Evolutionary conservation across 2,113 vertebrate species (phyloP).

Genomic region (Charina bottae): DNA sequence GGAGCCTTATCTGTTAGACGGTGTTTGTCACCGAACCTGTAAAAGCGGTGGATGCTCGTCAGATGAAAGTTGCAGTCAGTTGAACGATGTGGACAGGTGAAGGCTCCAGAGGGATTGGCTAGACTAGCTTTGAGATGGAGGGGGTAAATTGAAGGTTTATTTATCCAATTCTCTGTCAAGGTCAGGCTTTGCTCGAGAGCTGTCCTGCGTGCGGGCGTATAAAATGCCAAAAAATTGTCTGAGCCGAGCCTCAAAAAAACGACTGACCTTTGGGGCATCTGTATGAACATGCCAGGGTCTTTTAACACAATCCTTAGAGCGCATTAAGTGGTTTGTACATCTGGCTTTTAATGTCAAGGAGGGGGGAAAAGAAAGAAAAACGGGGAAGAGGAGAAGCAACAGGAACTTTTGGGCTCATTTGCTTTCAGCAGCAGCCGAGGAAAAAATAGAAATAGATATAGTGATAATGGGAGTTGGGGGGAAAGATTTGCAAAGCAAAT

Average conservation of each 20-base stretch:
- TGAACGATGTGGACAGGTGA: conserved; percentile 99
- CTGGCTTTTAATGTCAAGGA: conserved; percentile 74
- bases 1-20: conserved; percentile 90
- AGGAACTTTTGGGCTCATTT: neutral
- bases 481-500: neutral
- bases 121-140: conserved; percentile 80
- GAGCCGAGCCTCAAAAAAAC: conserved; percentile 87
- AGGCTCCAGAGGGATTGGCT: conserved; percentile 92
- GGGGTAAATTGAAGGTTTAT: conserved; percentile 99
- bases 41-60: conserved; percentile 83
- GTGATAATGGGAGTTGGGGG: neutral
- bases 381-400: conserved; percentile 7
- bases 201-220: conserved; percentile 94
- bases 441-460: neutral
- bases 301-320: conserved; percentile 88
- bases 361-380: conserved; percentile 36
- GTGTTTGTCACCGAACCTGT: conserved; percentile 95
- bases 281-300: conserved; percentile 90
- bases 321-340: conserved; percentile 82
- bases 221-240: conserved; percentile 99
- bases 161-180: conserved; percentile 99
- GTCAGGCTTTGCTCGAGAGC: conserved; percentile 94
- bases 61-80: conserved; percentile 83
- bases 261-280: conserved; percentile 97
- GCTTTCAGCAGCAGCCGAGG: neutral